Conservation (phyloP, 2,113 vertebrate genomes). For the Pachycephala philippinensis region DNA sequence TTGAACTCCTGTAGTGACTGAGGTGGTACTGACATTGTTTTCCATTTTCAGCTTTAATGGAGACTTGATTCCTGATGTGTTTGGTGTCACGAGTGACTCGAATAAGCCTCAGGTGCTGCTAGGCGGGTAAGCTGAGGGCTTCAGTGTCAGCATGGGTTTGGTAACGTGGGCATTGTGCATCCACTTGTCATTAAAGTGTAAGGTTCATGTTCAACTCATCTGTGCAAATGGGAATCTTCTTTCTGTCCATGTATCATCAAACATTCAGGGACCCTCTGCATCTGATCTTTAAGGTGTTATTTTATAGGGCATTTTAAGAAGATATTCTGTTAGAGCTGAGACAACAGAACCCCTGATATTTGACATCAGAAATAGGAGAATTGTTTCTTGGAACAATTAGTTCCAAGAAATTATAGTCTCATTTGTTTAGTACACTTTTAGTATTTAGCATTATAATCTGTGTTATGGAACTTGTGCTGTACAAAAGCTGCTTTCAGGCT, state of each 20-base stretch:
- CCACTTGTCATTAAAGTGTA: background rate
- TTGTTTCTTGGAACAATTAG: background rate
- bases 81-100: conserved; percentile 75
- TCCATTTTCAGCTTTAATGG: conserved; percentile 86
- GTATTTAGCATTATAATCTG: background rate
- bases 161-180: background rate
- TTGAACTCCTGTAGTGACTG: background rate
- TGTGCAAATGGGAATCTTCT: background rate
- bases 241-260: background rate
- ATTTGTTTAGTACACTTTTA: background rate
- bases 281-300: background rate
- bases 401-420: background rate
- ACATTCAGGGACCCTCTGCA: background rate
- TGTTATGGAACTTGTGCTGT: background rate
- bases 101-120: conserved; percentile 75
- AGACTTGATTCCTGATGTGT: conserved; percentile 93
- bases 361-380: background rate
- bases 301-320: background rate
- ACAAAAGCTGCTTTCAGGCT: background rate
- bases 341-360: background rate
- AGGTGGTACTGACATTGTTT: background rate
- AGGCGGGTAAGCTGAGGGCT: conserved; percentile 69
- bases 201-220: background rate
- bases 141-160: background rate
- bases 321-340: background rate